A percentile compares a stretch with the other conserved stretches of the same genome.
Conservation (phyloP, 2,113 vertebrate genomes). For the Percopsis transmontana region DNA sequence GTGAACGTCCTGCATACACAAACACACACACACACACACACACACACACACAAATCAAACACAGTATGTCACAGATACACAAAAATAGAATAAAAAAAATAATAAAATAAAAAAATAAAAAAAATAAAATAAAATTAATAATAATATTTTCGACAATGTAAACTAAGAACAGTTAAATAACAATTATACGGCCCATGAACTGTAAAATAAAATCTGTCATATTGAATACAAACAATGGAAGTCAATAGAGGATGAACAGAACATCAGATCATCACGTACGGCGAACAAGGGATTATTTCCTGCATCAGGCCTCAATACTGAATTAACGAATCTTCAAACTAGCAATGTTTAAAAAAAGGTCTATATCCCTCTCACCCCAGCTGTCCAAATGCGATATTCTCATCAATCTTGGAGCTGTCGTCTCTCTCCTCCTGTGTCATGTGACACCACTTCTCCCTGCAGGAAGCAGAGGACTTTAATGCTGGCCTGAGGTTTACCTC, state of each 20-base stretch:
- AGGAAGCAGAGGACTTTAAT: conserved; percentile 35
- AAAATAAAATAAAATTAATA: too few species aligned
- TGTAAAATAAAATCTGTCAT: too few species aligned
- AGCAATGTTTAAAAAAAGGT: background rate
- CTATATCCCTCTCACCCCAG: conserved; percentile 82
- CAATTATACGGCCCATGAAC: too few species aligned
- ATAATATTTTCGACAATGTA: too few species aligned
- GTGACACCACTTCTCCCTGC: conserved; percentile 97
- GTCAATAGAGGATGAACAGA: too few species aligned
- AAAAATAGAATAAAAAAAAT: too few species aligned
- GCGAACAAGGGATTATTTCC: too few species aligned
- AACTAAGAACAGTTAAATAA: too few species aligned
- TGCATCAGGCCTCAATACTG: too few species aligned
- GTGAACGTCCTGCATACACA: conserved; percentile 87
- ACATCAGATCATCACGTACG: too few species aligned
- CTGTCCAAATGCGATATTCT: conserved; percentile 97
- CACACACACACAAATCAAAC: background rate
- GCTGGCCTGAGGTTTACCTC: background rate
- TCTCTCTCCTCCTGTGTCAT: conserved; percentile 95
- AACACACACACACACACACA: background rate
- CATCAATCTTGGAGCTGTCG: conserved; percentile 90
- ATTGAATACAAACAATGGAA: too few species aligned
- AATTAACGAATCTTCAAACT: background rate
- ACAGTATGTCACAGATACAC: background rate
- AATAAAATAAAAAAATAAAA: too few species aligned